Evolutionary conservation across 2,888 invertebrate species (phyloP).

Genomic region (Chrysopilus asiliformis): DNA sequence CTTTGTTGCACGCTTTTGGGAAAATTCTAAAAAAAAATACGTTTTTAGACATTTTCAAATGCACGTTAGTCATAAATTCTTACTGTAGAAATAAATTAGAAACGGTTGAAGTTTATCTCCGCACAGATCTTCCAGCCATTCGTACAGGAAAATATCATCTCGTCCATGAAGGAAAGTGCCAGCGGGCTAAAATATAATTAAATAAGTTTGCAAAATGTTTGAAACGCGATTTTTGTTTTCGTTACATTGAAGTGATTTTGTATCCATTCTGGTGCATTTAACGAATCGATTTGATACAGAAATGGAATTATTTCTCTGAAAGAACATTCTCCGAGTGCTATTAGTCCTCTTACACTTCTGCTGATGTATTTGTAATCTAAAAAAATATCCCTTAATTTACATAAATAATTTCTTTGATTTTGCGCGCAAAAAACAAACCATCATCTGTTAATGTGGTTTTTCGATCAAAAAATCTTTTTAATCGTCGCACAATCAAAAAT

Average conservation of each 20-base stretch:
- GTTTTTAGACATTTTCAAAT: neutral
- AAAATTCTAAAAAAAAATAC: conserved; percentile 17
- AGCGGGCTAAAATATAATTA: conserved; percentile 18
- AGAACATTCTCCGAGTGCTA: conserved; percentile 31
- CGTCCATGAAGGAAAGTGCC: conserved; percentile 28
- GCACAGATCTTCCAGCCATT: conserved; percentile 32
- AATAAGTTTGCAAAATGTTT: conserved; percentile 2
- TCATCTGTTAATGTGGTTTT: conserved; percentile 21
- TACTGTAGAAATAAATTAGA: conserved; percentile 27
- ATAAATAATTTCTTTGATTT: neutral
- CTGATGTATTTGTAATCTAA: conserved; percentile 31
- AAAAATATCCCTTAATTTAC: conserved; percentile 1
- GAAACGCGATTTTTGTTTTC: conserved; percentile 1
- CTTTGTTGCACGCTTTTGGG: conserved; percentile 22
- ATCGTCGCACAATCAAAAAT: conserved; percentile 24
- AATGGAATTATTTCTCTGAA: conserved; percentile 33
- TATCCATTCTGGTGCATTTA: conserved; percentile 24
- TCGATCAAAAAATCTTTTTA: conserved; percentile 28
- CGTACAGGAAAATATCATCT: conserved; percentile 33
- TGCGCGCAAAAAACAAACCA: no score
- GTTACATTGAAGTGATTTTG: conserved; percentile 26
- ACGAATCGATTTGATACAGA: conserved; percentile 25
- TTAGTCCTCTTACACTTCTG: conserved; percentile 26
- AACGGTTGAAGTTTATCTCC: conserved; percentile 30
- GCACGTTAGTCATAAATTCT: conserved; percentile 7